Conservation (phyloP, 2,888 invertebrate genomes). For the Drosophila peninsularis region DNA sequence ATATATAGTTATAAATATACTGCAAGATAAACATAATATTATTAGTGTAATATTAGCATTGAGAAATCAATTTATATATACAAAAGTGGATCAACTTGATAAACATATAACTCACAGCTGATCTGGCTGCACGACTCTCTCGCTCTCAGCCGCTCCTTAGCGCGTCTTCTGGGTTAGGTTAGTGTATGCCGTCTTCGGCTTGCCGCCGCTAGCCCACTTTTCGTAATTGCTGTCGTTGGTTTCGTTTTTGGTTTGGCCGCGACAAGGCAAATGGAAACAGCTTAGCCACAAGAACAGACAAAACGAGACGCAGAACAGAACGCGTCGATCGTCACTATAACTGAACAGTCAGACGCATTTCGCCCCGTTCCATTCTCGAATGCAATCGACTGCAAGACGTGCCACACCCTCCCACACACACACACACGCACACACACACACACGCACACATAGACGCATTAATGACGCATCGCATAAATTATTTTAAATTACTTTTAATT, state of each 20-base stretch:
- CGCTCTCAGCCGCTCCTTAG: not conserved
- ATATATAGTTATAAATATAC: not conserved
- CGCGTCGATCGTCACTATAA: slow-evolving; percentile 49
- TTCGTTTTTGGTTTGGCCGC: slow-evolving; percentile 10
- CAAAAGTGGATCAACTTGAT: no score
- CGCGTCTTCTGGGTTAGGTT: not conserved
- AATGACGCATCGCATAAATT: slow-evolving; percentile 76
- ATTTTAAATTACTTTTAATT: slow-evolving; percentile 79
- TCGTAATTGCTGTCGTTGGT: slow-evolving; percentile 10
- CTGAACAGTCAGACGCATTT: not conserved
- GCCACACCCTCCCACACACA: slow-evolving; percentile 43
- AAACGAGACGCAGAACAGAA: slow-evolving; percentile 20
- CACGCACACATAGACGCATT: slow-evolving; percentile 30
- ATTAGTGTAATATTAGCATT: no score
- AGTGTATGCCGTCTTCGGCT: slow-evolving; percentile 20
- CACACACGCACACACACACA: slow-evolving; percentile 10
- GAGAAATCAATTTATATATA: no score
- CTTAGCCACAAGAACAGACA: slow-evolving; percentile 16
- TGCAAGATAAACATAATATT: no score
- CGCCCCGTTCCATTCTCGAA: not conserved
- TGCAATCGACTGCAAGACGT: slow-evolving; percentile 38
- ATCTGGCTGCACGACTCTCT: no score
- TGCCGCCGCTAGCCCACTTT: not conserved
- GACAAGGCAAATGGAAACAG: slow-evolving; percentile 40
- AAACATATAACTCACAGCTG: no score